A percentile compares a stretch with the other conserved stretches of the same genome.
phyloP scores from a whole-genome alignment of 2,113 vertebrate genomes.

The Corythoichthys intestinalis region DNA sequence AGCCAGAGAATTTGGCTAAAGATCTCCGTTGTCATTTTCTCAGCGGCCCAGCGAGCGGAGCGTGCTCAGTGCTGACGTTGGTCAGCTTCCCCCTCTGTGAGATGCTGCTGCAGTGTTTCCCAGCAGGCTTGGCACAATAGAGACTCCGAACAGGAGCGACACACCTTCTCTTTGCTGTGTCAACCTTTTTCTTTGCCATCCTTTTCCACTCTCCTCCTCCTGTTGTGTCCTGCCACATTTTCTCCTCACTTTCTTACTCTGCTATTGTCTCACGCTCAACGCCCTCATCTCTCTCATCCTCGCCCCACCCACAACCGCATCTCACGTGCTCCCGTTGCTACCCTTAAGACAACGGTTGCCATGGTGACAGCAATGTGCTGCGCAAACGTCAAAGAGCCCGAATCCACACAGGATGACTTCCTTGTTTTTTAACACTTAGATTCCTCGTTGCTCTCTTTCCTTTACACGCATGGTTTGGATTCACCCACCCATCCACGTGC shows the following conservation, averaged over 20 bases:
- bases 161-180: conserved; percentile 39
- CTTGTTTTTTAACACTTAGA: conserved; percentile 56
- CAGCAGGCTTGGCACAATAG: conserved; percentile 66
- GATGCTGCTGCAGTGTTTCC: conserved; percentile 69
- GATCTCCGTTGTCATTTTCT: conserved; percentile 52
- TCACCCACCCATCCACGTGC: conserved; percentile 2
- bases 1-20: conserved; percentile 39
- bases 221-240: conserved; percentile 9
- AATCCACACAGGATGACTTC: conserved; percentile 63
- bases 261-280: conserved; percentile 13
- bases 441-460: conserved; percentile 23
- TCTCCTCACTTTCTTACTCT: not conserved
- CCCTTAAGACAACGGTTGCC: conserved; percentile 72
- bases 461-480: conserved; percentile 20
- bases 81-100: conserved; percentile 42
- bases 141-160: conserved; percentile 55
- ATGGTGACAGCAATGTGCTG: conserved; percentile 75
- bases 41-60: conserved; percentile 56
- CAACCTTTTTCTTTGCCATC: conserved; percentile 13
- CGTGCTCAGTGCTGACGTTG: conserved; percentile 61
- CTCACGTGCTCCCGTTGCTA: conserved; percentile 56
- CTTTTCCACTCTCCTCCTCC: conserved; percentile 15
- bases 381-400: conserved; percentile 67
- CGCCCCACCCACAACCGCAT: conserved; percentile 35
- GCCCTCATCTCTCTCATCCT: conserved; percentile 42